Base-by-base conservation (phyloP, 2,888 invertebrate genomes). In the Nemurella pictetii region DNA sequence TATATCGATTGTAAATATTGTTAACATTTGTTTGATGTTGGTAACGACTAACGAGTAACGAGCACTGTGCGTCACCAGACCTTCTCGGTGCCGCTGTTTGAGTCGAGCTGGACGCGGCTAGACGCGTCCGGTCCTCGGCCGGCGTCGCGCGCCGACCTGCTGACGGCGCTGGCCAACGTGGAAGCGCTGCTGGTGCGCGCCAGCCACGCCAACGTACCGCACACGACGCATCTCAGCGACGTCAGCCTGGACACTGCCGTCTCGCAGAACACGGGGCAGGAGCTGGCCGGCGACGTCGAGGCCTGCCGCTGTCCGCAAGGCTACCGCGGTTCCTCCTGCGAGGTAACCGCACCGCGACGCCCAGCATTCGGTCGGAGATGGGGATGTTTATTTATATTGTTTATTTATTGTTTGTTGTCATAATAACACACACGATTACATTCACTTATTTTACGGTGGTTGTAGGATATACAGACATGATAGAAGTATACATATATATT, bases 221-320 rank as follows among this genome's bases (percentile, higher is more conserved):
- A 92, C 0, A 93, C 94, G 0, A 91, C 93, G 0, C 93, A 94
- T 82, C 94, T 99, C 78, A 94, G 96, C 85, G 97, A 98, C 89
- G 95, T 99, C 0, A 94, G 94, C 28, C 92, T 99, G 90, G 98
- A 98, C 87, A 95, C 96, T 0, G 96, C 97, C 0, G 94, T 94
- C 0, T 93, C 93, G 73, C 93, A 93, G 81, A 91, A 92, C 80
- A 93, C 94, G 36, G 92, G 92, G 0, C 93, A 91, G 87, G 92
- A 92, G 9, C 91, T 92, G 75, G 97, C 97, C 0, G 92, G 92
- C 2, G 94, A 94, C 85, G 95, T 99, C 82, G 99, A 99, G 92
- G 93, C 94, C 78, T 99, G 98, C 89, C 91, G 93, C 83, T 98
- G 98, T 89, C 97, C 97, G 0, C 88, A 90, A 0, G 97, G 96